Conservation (phyloP, 2,888 invertebrate genomes). For the Capitulum mitella region DNA sequence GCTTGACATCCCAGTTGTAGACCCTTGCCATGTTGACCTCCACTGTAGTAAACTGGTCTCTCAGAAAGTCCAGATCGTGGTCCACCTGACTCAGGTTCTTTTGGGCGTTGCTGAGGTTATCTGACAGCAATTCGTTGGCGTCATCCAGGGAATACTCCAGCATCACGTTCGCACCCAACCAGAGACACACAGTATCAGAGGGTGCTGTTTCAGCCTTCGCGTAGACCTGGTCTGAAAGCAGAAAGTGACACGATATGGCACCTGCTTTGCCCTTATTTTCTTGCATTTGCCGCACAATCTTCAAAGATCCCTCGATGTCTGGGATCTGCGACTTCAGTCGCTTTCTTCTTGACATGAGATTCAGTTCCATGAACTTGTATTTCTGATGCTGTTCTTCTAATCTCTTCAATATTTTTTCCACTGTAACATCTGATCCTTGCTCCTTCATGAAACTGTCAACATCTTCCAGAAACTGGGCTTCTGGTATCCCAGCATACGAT, state of each 20-base stretch:
- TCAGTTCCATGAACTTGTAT: constrained; percentile 95
- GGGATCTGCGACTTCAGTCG: constrained; percentile 82
- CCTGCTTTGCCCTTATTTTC: constrained; percentile 59
- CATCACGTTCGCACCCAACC: constrained; percentile 84
- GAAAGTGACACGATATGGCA: constrained; percentile 76
- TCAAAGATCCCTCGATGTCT: constrained; percentile 82
- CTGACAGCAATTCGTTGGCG: constrained; percentile 35
- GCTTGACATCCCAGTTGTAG: constrained; percentile 96
- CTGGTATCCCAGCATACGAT: constrained; percentile 35
- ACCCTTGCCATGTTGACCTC: constrained; percentile 99
- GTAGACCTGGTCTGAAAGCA: constrained; percentile 86
- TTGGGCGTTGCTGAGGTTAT: constrained; percentile 71
- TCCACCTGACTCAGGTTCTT: constrained; percentile 76
- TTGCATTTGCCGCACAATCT: constrained; percentile 83
- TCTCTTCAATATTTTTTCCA: constrained; percentile 68
- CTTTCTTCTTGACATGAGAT: constrained; percentile 74
- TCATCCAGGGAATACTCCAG: constrained; percentile 83
- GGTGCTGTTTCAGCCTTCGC: constrained; percentile 78
- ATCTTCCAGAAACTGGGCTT: constrained; percentile 57
- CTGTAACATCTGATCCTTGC: constrained; percentile 59
- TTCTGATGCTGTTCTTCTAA: constrained; percentile 91
- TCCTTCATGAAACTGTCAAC: constrained; percentile 94
- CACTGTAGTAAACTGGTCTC: constrained; percentile 94
- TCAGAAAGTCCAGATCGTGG: constrained; percentile 85
- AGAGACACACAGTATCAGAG: constrained; percentile 72